These are phyloP conservation scores for Lerema accius DNA, from an alignment of 1,140 invertebrate species.

Conservation along the genomic window DNA sequence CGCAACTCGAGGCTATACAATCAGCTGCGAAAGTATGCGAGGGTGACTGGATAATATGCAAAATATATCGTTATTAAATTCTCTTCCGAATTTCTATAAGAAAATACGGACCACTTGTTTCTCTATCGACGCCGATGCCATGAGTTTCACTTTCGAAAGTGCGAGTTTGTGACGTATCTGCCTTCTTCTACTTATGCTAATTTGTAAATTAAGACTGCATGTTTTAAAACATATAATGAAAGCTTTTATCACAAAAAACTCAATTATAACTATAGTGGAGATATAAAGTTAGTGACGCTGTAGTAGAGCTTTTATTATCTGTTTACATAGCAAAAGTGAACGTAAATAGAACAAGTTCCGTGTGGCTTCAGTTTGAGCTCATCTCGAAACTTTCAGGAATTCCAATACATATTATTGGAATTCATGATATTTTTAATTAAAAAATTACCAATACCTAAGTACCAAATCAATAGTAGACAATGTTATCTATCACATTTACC, in stretches of 20 bases:
- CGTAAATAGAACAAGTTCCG: constrained; percentile 54
- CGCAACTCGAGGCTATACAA: constrained; percentile 47
- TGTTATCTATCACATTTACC: no score
- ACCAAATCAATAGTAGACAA: no score
- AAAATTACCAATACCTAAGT: no score
- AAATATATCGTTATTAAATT: constrained; percentile 6
- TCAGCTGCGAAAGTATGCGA: constrained; percentile 69
- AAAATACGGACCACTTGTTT: not conserved
- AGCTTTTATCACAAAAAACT: no score
- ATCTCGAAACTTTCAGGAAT: not conserved
- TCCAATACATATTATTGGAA: not conserved
- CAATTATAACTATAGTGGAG: constrained; percentile 15
- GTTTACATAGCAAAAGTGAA: constrained; percentile 67
- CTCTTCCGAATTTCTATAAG: not conserved
- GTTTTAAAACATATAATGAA: not conserved
- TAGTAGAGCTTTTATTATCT: not conserved
- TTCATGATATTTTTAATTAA: no score
- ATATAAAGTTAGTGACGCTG: no score
- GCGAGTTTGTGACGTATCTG: constrained; percentile 41
- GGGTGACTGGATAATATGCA: constrained; percentile 37
- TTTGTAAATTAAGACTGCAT: not conserved
- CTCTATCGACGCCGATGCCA: constrained; percentile 15
- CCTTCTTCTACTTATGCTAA: constrained; percentile 3
- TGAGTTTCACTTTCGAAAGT: constrained; percentile 73
- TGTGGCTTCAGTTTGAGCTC: not conserved